A percentile compares a stretch with the other conserved stretches of the same genome.
Evolutionary conservation across 2,797 vertebrate species (phyloP).

Genomic region (Anas bahamensis): DNA sequence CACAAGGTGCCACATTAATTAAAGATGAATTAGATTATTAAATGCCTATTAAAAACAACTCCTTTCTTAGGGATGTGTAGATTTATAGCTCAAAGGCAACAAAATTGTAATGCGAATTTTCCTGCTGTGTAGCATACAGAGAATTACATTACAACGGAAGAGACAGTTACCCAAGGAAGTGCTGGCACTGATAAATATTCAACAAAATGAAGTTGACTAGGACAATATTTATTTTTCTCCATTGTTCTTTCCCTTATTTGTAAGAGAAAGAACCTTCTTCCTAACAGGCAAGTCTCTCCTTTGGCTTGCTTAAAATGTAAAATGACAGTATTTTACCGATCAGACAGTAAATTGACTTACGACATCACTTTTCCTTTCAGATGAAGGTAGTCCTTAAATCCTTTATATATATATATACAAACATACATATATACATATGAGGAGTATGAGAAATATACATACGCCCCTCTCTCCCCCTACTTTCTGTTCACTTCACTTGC

Average conservation of each 20-base stretch:
- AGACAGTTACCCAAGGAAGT: neutral
- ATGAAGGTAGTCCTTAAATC: neutral
- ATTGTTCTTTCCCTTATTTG: neutral
- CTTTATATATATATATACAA: no score
- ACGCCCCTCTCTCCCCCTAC: neutral
- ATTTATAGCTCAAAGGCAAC: slow-evolving; percentile 23
- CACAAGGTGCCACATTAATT: slow-evolving; percentile 49
- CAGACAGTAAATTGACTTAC: neutral
- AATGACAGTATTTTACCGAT: neutral
- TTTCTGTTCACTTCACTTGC: neutral
- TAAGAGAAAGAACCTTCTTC: neutral
- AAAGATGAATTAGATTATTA: slow-evolving; percentile 56
- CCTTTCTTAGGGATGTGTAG: slow-evolving; percentile 22
- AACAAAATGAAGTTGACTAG: neutral
- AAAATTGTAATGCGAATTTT: neutral
- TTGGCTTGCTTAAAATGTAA: neutral
- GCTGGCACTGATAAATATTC: neutral
- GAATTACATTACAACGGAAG: neutral
- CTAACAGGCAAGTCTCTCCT: neutral
- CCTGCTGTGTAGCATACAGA: neutral
- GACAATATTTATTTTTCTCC: neutral
- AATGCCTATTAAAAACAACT: slow-evolving; percentile 35
- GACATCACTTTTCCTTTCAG: neutral
- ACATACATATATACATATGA: neutral
- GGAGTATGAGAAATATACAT: neutral